A percentile compares a stretch with the other conserved stretches of the same genome.
These are phyloP conservation scores for Temnothorax ravouxi DNA, from an alignment of 2,888 invertebrate genomes.

Conservation along the genomic window DNA sequence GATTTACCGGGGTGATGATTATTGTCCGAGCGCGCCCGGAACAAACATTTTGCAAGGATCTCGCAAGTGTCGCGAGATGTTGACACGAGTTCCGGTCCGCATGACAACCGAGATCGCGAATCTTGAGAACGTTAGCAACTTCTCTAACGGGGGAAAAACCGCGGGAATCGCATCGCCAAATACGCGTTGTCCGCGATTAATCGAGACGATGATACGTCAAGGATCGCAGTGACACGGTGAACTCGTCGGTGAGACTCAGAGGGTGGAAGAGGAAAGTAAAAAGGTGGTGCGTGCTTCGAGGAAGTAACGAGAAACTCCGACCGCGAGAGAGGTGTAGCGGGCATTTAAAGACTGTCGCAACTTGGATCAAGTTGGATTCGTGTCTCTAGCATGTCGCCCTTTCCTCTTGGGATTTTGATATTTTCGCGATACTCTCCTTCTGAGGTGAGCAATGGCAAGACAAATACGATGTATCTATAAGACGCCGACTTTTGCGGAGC, in stretches of 20 bases:
- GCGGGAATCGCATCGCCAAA: background rate
- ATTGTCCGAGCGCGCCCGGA: conserved; percentile 3
- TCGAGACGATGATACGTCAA: conserved; percentile 55
- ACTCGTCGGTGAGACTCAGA: conserved; percentile 41
- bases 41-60: conserved; percentile 20
- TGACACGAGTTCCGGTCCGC: background rate
- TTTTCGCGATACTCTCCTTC: conserved; percentile 38
- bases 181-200: conserved; percentile 37
- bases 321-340: conserved; percentile 50
- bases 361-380: conserved; percentile 50
- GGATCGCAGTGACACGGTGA: conserved; percentile 60
- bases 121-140: background rate
- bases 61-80: conserved; percentile 19
- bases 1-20: conserved; percentile 1
- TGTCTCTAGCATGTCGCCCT: conserved; percentile 63
- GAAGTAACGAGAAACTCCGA: conserved; percentile 49
- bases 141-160: background rate
- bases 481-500: background rate
- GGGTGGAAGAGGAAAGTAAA: conserved; percentile 4
- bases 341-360: conserved; percentile 55
- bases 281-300: conserved; percentile 57
- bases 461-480: conserved; percentile 5
- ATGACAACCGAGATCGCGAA: conserved; percentile 3
- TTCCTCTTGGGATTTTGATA: conserved; percentile 29
- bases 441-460: conserved; percentile 27